Percentiles rank a stretch among this genome's conserved stretches.
phyloP scores from a whole-genome alignment of 2,113 vertebrate species.

The Otolemur garnettii region DNA sequence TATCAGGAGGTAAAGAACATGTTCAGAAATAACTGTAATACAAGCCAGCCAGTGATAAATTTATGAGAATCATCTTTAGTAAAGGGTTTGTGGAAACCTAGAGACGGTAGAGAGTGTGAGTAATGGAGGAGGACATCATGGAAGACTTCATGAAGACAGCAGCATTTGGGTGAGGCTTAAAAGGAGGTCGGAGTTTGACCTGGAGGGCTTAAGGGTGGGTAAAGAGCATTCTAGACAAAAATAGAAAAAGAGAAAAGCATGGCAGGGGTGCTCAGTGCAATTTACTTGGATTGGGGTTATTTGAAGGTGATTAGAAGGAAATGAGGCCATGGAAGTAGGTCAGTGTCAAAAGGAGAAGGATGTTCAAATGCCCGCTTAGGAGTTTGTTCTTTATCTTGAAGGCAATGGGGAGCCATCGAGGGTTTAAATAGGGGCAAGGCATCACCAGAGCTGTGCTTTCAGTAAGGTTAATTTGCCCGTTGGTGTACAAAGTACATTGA shows the following conservation, averaged over 20 bases:
- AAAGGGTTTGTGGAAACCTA: background rate
- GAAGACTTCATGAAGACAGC: background rate
- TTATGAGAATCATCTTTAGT: background rate
- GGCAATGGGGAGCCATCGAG: slow-evolving; percentile 52
- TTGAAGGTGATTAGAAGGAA: slow-evolving; percentile 57
- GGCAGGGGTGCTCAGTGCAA: background rate
- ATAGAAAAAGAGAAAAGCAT: background rate
- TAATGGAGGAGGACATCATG: background rate
- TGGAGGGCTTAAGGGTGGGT: background rate
- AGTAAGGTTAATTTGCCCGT: background rate
- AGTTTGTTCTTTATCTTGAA: slow-evolving; percentile 8
- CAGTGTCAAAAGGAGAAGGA: slow-evolving; percentile 12
- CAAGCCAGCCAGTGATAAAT: background rate
- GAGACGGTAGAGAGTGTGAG: background rate
- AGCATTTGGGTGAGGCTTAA: background rate
- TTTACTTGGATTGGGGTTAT: slow-evolving; percentile 17
- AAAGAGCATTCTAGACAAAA: slow-evolving; percentile 5
- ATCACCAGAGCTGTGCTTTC: slow-evolving; percentile 13
- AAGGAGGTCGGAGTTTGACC: background rate
- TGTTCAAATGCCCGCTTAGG: background rate
- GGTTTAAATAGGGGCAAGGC: background rate
- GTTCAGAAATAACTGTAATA: background rate
- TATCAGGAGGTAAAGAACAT: background rate
- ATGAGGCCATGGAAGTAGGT: slow-evolving; percentile 61
- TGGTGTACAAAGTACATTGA: background rate